A percentile compares a stretch with the other conserved stretches of the same genome.
These are phyloP conservation scores for Apocheima hispidaria DNA, from an alignment of 2,888 invertebrate species.

Conservation along the genomic window DNA sequence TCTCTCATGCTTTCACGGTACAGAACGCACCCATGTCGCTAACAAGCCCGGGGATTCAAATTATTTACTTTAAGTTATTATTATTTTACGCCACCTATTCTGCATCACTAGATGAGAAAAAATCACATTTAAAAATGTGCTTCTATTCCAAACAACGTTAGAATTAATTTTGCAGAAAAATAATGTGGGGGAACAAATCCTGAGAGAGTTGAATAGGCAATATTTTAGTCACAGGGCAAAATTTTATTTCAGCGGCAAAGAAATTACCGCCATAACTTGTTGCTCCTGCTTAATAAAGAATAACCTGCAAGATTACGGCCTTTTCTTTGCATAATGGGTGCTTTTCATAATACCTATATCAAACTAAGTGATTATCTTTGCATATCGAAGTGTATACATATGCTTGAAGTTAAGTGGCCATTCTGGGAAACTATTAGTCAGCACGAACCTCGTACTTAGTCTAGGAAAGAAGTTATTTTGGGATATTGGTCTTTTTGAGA, in stretches of 20 bases:
- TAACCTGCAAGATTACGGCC: conserved; percentile 23
- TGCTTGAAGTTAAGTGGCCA: too few species aligned
- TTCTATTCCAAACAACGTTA: not conserved
- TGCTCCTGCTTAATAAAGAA: conserved; percentile 29
- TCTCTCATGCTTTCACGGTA: conserved; percentile 36
- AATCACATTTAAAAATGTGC: not conserved
- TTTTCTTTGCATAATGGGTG: conserved; percentile 11
- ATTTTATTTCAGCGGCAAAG: conserved; percentile 27
- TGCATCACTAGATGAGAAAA: not conserved
- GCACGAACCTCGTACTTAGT: too few species aligned
- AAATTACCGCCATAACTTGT: conserved; percentile 36
- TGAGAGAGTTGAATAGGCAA: conserved; percentile 5
- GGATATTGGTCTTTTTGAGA: not conserved
- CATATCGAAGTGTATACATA: not conserved
- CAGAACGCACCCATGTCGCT: conserved; percentile 20
- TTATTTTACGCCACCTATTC: not conserved
- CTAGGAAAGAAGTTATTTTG: not conserved
- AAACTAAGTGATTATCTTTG: not conserved
- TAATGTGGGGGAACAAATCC: conserved; percentile 1
- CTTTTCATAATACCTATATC: not conserved
- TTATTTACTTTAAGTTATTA: conserved; percentile 15
- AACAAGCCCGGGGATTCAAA: conserved; percentile 20
- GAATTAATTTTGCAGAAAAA: not conserved
- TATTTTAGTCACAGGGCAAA: not conserved
- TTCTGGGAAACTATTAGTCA: too few species aligned